These are phyloP conservation scores for Leptopterna dolabrata DNA, from an alignment of 2,888 invertebrate genomes.

Conservation along the genomic window DNA sequence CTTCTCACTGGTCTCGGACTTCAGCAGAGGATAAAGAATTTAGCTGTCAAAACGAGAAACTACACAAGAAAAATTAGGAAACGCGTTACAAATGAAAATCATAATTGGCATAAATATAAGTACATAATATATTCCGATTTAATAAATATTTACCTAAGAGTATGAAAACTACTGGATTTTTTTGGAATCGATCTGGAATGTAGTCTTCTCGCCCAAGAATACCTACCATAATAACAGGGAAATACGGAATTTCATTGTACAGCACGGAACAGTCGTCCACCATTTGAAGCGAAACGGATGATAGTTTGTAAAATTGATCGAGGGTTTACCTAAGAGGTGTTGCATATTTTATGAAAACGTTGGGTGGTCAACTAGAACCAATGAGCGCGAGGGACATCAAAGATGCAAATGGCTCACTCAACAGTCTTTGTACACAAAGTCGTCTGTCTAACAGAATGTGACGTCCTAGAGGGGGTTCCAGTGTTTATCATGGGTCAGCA, in stretches of 20 bases:
- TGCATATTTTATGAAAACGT: not conserved
- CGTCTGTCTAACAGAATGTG: not conserved
- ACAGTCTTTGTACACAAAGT: conserved; percentile 23
- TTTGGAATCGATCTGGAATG: too few relatives aligned
- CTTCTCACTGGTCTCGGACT: not conserved
- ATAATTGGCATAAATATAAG: too few relatives aligned
- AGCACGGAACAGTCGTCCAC: too few relatives aligned
- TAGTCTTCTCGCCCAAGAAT: too few relatives aligned
- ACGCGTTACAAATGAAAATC: too few relatives aligned
- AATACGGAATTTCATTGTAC: too few relatives aligned
- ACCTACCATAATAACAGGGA: not conserved
- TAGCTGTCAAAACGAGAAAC: not conserved
- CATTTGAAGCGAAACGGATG: not conserved
- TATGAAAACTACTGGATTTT: too few relatives aligned
- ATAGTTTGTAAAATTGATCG: not conserved
- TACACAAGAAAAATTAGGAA: not conserved
- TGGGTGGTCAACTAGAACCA: not conserved
- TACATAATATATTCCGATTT: too few relatives aligned
- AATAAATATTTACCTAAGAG: too few relatives aligned
- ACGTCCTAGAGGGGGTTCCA: not conserved
- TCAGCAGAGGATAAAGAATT: not conserved
- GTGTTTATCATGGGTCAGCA: not conserved
- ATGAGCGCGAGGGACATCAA: conserved; percentile 23
- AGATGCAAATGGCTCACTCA: conserved; percentile 45
- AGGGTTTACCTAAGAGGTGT: not conserved